Evolutionary conservation across 2,888 invertebrate genomes (phyloP).

Genomic region (Cacoxenus indagator): DNA sequence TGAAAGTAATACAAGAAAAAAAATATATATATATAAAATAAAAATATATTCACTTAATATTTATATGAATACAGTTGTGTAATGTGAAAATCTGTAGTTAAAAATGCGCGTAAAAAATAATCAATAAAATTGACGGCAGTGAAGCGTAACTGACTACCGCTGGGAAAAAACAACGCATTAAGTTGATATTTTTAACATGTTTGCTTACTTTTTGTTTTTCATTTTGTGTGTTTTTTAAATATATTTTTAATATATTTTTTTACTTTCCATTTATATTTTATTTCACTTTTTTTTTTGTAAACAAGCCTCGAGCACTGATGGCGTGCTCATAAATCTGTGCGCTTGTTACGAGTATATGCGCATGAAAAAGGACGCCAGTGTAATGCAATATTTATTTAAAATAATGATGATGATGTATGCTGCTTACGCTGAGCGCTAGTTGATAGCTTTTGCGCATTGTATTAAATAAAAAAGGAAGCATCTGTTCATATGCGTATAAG

Average conservation of each 20-base stretch:
- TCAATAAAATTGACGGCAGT: neutral
- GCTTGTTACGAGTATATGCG: neutral
- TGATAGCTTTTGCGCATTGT: neutral
- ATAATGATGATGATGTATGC: constrained; percentile 52
- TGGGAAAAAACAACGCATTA: neutral
- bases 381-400: constrained; percentile 59
- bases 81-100: too few species aligned
- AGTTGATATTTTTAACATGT: neutral
- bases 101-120: neutral
- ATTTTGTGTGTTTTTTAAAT: too few species aligned
- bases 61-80: too few species aligned
- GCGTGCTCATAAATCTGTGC: neutral
- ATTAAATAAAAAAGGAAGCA: neutral
- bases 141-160: neutral
- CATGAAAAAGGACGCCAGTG: constrained; percentile 35
- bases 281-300: neutral
- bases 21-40: too few species aligned
- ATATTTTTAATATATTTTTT: neutral
- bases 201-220: too few species aligned
- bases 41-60: too few species aligned
- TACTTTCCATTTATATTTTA: neutral
- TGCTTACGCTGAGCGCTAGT: neutral
- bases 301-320: neutral
- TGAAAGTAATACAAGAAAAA: too few species aligned
- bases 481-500: neutral